Conservation (phyloP, 2,888 invertebrate genomes). For the Heterodera filipjevi region DNA sequence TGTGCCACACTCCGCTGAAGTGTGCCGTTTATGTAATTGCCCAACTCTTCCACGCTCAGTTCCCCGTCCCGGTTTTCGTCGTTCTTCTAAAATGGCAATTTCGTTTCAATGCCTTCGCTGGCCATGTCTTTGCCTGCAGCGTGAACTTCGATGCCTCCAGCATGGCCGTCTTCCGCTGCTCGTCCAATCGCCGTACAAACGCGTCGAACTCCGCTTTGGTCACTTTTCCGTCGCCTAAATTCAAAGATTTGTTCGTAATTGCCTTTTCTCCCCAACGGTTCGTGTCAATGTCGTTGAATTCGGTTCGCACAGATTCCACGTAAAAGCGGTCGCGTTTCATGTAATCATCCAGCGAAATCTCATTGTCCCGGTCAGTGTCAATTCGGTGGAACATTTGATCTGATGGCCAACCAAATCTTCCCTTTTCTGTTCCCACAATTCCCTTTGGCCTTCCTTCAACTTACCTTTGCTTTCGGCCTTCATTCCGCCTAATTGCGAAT, state of each 20-base stretch:
- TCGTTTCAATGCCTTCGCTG: no score
- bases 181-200: constrained; percentile 30
- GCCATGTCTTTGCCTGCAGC: constrained; percentile 16
- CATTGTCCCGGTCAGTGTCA: constrained; percentile 29
- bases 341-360: constrained; percentile 29
- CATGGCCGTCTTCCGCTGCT: constrained; percentile 30
- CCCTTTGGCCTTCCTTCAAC: neutral
- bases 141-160: constrained; percentile 33
- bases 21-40: constrained; percentile 30
- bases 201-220: constrained; percentile 35
- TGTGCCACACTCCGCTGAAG: constrained; percentile 29
- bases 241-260: neutral
- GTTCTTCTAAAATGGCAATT: constrained; percentile 21
- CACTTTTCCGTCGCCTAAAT: constrained; percentile 31
- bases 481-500: neutral
- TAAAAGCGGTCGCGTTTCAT: constrained; percentile 36
- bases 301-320: constrained; percentile 32
- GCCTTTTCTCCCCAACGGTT: constrained; percentile 18
- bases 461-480: constrained; percentile 26
- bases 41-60: constrained; percentile 31
- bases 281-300: constrained; percentile 35
- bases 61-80: constrained; percentile 32
- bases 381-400: constrained; percentile 35
- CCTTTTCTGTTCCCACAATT: neutral
- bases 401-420: neutral